Conservation (phyloP, 2,797 vertebrate genomes). For the Pangasius djambal region DNA sequence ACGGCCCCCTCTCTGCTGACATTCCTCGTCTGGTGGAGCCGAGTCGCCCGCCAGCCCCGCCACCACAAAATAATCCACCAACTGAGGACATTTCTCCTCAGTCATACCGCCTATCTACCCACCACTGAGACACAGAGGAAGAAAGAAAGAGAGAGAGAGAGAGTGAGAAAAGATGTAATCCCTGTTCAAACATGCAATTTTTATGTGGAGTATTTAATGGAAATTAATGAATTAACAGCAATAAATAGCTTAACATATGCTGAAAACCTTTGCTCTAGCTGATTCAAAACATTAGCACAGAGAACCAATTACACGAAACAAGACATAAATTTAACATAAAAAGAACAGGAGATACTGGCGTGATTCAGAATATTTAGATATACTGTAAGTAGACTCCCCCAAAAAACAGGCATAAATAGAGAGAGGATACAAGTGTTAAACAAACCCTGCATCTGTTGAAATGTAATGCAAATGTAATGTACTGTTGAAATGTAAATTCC, state of each 20-base stretch:
- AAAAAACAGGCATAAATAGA: neutral
- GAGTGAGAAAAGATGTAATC: neutral
- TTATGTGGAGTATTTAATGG: neutral
- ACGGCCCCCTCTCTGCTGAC: slow-evolving; percentile 70
- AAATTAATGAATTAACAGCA: neutral
- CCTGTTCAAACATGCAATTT: neutral
- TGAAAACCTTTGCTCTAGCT: neutral
- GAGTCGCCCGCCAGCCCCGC: slow-evolving; percentile 80
- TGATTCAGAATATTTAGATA: neutral
- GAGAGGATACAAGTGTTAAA: neutral
- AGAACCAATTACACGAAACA: neutral
- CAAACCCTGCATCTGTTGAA: neutral
- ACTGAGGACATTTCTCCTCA: slow-evolving; percentile 91
- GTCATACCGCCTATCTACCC: slow-evolving; percentile 81
- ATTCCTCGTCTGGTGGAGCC: slow-evolving; percentile 80
- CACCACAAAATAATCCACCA: slow-evolving; percentile 96
- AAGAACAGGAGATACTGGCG: neutral
- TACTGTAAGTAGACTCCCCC: neutral
- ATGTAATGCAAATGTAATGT: neutral
- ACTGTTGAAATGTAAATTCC: neutral
- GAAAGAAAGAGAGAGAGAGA: slow-evolving; percentile 4
- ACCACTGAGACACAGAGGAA: slow-evolving; percentile 61
- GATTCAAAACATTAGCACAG: neutral
- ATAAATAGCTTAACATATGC: neutral
- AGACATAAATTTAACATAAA: neutral